Evolutionary conservation across 2,888 invertebrate species (phyloP), one percentile per base, ranked within the genome.

Genomic region (Notodonta dromedarius): DNA sequence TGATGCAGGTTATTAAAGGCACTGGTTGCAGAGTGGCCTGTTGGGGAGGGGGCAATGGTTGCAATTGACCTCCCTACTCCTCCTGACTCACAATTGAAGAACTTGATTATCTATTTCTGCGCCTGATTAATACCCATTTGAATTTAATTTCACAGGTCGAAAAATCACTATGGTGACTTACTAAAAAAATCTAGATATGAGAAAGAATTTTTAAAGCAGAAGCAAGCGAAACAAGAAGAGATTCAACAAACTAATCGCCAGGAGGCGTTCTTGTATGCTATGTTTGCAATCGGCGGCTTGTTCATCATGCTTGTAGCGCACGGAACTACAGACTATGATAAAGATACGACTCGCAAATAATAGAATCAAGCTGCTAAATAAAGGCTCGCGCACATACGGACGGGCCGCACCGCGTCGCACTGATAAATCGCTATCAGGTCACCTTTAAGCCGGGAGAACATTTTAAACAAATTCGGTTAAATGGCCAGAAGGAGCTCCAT

Each of bases 141-240:
- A 7, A 40, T n/a, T 46, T 13, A n/a, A 13, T 52, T 55, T 89
- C 88, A 48, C 78, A 93, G 94, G 94, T 87, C 94, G 0, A 89
- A 85, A 66, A 79, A 86, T 44, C 95, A 95, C 73, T 95, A 95
- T 76, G 90, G 91, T 0, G 63, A 77, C 48, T 66, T 90, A 65
- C 86, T 93, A 60, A 74, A 86, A 62, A 88, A 85, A 65, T 42
- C 80, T 24, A 74, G 84, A 65, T 73, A 82, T 58, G 85, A 89
- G 2, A 90, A 76, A 69, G 83, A 86, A 35, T 75, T 80, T 39
- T 8, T 85, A 3, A 80, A 58, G 62, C 80, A 74, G 59, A 78
- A 72, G 63, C 66, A 53, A 35, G 54, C 50, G 5, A 87, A 84
- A 62, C 63, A 62, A 57, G 14, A 46, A 2, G 79, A 83, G 16